These are phyloP conservation scores for Eulacestoma nigropectus DNA, from an alignment of 2,113 vertebrate genomes.

Conservation along the genomic window DNA sequence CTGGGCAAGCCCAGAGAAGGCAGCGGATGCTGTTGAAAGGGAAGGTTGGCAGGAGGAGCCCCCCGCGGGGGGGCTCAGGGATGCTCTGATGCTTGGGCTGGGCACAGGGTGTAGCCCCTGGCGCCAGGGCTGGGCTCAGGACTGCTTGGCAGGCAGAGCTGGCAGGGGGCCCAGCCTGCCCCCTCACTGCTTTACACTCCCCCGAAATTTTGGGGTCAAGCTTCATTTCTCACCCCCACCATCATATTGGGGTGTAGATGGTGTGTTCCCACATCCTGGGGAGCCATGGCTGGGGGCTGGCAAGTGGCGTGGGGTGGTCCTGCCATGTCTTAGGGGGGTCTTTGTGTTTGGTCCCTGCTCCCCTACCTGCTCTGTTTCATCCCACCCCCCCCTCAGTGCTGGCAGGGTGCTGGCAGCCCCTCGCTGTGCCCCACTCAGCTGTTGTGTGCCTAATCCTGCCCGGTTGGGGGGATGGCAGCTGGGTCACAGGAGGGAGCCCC, in stretches of 20 bases:
- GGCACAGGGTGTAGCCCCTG: background rate
- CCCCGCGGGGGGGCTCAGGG: background rate
- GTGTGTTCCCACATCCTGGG: background rate
- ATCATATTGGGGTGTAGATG: background rate
- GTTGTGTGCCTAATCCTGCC: background rate
- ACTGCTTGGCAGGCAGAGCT: constrained; percentile 31
- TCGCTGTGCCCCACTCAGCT: background rate
- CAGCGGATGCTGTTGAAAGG: background rate
- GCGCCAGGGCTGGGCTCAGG: background rate
- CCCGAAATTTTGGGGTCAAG: background rate
- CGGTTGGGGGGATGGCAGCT: background rate
- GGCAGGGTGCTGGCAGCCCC: background rate
- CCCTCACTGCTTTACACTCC: background rate
- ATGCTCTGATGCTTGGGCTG: constrained; percentile 32
- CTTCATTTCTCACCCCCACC: background rate
- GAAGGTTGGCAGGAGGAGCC: background rate
- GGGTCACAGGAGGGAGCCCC: background rate
- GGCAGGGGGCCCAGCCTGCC: background rate
- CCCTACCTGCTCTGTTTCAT: background rate
- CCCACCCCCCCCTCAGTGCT: background rate
- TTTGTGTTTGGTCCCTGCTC: background rate
- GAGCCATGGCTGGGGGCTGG: background rate
- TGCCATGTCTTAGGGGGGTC: too few relatives aligned
- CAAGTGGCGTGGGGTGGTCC: background rate
- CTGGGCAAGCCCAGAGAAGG: background rate